Conservation (phyloP, 2,113 vertebrate species). For the Clinocottus analis region DNA sequence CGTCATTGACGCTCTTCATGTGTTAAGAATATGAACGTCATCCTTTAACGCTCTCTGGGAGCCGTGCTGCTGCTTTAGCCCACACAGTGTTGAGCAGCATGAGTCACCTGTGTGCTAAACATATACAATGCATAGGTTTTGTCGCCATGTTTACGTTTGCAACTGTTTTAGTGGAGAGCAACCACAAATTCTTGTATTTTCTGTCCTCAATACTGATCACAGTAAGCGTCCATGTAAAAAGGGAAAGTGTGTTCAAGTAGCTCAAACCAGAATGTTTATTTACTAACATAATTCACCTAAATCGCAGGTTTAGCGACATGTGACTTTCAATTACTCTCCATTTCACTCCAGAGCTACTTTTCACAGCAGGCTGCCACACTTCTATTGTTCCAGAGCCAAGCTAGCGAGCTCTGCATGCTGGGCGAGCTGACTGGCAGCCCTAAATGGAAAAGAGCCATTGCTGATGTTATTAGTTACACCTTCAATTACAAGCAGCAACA, state of each 20-base stretch:
- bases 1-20: no score
- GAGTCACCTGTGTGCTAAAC: no score
- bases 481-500: neutral
- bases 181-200: neutral
- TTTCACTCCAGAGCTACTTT: neutral
- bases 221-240: neutral
- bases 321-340: neutral
- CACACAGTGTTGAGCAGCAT: no score
- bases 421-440: neutral
- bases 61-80: neutral
- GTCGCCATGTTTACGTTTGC: neutral
- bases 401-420: neutral
- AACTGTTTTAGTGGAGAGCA: no score
- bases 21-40: no score
- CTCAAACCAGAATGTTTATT: neutral
- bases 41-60: neutral
- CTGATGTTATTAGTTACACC: neutral
- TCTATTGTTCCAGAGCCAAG: conserved; percentile 6
- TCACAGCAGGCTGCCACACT: neutral
- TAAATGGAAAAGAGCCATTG: neutral
- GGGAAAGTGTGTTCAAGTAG: neutral
- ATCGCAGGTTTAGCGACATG: neutral
- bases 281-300: neutral
- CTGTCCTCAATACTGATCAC: neutral
- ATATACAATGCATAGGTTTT: neutral